Evolutionary conservation across 2,797 vertebrate genomes (phyloP), one percentile per base, ranked within the genome.

Genomic region (Schizopygopsis pylzovi): DNA sequence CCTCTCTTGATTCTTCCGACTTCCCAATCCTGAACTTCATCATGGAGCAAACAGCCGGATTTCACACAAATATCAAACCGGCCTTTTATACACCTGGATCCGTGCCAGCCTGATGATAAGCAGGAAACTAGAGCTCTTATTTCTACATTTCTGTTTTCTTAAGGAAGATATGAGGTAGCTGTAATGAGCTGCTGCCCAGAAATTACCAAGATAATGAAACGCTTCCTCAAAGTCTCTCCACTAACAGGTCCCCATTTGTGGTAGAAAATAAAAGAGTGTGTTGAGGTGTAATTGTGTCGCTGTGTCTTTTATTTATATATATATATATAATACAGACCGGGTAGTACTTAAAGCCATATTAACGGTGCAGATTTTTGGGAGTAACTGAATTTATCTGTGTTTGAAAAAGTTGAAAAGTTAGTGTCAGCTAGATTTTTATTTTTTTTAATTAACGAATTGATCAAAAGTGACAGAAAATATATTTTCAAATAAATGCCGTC

Each of bases 61-160:
- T 90, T 89, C 90, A 89, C 83, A 71, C 87, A 56, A 82, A 90
- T 89, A 63, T 86, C 87, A 78, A 79, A 84, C 45, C 77, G 47
- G 49, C 72, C 45, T 83, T 86, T 87, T 77, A 84, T 83, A 65
- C 79, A 70, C 28, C 45, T 87, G 83, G 79, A 45, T 59, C 45
- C 8, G 2, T 11, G 15, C 61, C 78, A 79, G 43, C 54, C 33
- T 20, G 47, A 68, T 78, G 67, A 56, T 39, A n/a, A n/a, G n/a
- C n/a, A 61, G 28, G 45, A 79, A 67, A 43, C 33, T 9, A 54
- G 39, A 45, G 25, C 28, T 61, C 25, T 65, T 56, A 68, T 56
- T 85, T 83, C 54, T 76, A 80, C 61, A 61, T 90, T 79, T 81
- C 68, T 72, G 25, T 86, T 77, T 84, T 59, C 56, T 45, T 81